A percentile compares a stretch with the other conserved stretches of the same genome.
Evolutionary conservation across 1,140 invertebrate species (phyloP).

Genomic region (Phocides pigmalion): DNA sequence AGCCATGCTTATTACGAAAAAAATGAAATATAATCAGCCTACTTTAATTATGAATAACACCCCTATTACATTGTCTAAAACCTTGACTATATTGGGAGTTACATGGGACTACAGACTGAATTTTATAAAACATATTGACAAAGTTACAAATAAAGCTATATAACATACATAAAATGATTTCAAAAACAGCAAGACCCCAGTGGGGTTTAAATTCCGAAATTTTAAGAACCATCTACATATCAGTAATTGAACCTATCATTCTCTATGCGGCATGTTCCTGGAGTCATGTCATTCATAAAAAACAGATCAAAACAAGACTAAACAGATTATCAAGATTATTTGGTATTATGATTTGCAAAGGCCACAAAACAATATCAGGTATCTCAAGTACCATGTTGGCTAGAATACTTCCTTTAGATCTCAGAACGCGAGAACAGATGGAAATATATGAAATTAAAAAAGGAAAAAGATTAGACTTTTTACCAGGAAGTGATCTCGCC

Average conservation of each 20-base stretch:
- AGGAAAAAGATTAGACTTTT: background rate
- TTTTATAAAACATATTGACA: slow-evolving; percentile 8
- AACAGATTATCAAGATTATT: slow-evolving; percentile 15
- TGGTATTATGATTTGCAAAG: slow-evolving; percentile 7
- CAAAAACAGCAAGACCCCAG: background rate
- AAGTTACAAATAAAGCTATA: background rate
- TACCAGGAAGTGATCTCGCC: background rate
- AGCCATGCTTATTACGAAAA: background rate
- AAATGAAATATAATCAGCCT: slow-evolving; percentile 2
- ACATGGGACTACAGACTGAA: slow-evolving; percentile 8
- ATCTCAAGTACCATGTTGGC: background rate
- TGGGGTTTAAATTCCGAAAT: slow-evolving; percentile 29
- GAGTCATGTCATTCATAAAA: background rate
- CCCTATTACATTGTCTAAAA: background rate
- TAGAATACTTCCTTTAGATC: slow-evolving; percentile 18
- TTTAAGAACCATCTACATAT: background rate
- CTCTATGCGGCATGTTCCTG: slow-evolving; percentile 8
- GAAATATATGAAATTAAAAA: slow-evolving; percentile 8
- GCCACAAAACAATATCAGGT: slow-evolving; percentile 15
- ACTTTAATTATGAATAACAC: background rate
- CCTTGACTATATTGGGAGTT: background rate
- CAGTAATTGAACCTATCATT: background rate
- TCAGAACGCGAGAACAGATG: slow-evolving; percentile 4
- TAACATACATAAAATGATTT: slow-evolving; percentile 2
- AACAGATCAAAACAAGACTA: background rate